Conservation (phyloP, 2,797 vertebrate species). For the Arctocebus calabarensis region DNA sequence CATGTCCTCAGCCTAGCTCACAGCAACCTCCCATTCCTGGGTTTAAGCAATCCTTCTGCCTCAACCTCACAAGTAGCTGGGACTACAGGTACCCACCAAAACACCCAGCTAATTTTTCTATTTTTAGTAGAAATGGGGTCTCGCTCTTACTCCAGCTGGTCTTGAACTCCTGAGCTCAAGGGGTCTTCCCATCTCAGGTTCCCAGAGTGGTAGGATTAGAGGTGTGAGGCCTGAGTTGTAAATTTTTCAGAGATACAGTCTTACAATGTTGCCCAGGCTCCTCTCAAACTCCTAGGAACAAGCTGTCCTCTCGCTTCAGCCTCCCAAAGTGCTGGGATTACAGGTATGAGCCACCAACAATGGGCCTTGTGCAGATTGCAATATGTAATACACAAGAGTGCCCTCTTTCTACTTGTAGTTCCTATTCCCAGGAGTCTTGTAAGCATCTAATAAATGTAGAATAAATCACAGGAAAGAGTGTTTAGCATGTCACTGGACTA, state of each 20-base stretch:
- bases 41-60: too few species aligned
- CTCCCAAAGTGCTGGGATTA: neutral
- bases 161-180: neutral
- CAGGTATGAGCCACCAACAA: neutral
- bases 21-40: too few species aligned
- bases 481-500: neutral
- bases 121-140: too few species aligned
- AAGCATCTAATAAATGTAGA: neutral
- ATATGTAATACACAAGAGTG: neutral
- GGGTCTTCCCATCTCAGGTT: neutral
- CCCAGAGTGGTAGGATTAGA: neutral
- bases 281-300: neutral
- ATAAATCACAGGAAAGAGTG: neutral
- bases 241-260: neutral
- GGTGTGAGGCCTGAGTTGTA: neutral
- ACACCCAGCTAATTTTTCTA: too few species aligned
- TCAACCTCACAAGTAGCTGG: too few species aligned
- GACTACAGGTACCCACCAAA: too few species aligned
- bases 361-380: neutral
- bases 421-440: neutral
- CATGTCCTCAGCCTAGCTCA: too few species aligned
- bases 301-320: rapidly evolving
- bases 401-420: neutral
- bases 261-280: neutral
- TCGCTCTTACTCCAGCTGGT: too few species aligned